Evolutionary conservation across 2,113 vertebrate species (phyloP), one percentile per base, ranked within the genome.

Genomic region (Regulus satrapa): DNA sequence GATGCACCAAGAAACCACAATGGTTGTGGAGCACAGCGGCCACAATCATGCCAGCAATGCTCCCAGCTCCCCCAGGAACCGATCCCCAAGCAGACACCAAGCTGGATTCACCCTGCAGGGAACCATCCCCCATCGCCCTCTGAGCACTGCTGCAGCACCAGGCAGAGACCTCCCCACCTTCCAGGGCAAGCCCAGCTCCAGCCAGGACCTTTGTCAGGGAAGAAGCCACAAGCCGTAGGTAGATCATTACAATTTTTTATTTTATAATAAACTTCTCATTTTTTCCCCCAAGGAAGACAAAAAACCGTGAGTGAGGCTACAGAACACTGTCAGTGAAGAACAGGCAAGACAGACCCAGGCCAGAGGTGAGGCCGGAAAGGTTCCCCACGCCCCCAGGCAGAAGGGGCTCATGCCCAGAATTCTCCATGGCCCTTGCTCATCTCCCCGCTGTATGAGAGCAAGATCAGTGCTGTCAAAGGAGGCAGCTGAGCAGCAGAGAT

Each of bases 211-310:
- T 31, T 62, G 14, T 49, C 40, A 83, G 9, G 32, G 25, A 95
- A 89, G 16, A 61, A 81, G 26, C 52, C 88, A 91, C 2, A 5
- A 87, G 36, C 24, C 62, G 75, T 2, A 55, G 29, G 40, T 32
- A 79, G 13, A 83, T 71, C 77, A 75, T 92, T 84, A 81, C 69
- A n/a, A 84, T 88, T 96, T 76, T 94, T 94, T 88, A 94, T 96
- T 97, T 97, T 97, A 95, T 96, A 88, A 95, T 91, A 95, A 96
- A 94, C 55, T 87, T 94, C 61, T 97, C 63, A 89, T 93, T 91
- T 91, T 91, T 89, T 74, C 14, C 92, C 91, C 90, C 72, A 55
- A 96, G 82, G 94, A 96, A 97, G 90, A 95, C 88, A 94, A 82
- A 89, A 91, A 90, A 85, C 67, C 7, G 75, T 94, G 91, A 96